These are phyloP conservation scores for Branchinecta lynchi DNA, from an alignment of 1,140 invertebrate genomes.

Conservation along the genomic window DNA sequence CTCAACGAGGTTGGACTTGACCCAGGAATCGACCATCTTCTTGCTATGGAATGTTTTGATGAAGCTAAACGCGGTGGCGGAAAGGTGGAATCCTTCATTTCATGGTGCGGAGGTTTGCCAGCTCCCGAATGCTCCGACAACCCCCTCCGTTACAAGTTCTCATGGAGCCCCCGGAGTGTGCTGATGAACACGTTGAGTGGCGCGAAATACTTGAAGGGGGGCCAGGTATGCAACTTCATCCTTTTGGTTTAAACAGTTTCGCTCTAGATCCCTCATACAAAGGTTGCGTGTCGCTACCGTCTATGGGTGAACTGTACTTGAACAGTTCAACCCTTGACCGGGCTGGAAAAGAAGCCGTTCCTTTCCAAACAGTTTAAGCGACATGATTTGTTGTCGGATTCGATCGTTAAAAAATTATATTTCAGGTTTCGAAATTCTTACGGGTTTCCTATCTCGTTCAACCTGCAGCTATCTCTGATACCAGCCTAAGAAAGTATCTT, in stretches of 20 bases:
- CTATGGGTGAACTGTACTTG: too few relatives aligned
- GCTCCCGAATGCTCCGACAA: conserved; percentile 84
- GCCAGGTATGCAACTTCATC: conserved; percentile 41
- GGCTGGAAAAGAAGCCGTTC: too few relatives aligned
- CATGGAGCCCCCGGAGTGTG: conserved; percentile 84
- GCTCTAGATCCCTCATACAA: neutral
- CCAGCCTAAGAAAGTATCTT: too few relatives aligned
- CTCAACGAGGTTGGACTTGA: conserved; percentile 93
- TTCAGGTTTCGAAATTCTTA: too few relatives aligned
- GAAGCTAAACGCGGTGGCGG: conserved; percentile 61
- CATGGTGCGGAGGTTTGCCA: conserved; percentile 80
- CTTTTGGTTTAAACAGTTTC: conserved; percentile 16
- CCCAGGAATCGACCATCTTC: conserved; percentile 92
- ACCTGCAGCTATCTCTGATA: too few relatives aligned
- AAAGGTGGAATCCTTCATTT: conserved; percentile 82
- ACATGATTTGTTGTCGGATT: too few relatives aligned
- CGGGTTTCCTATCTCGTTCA: too few relatives aligned
- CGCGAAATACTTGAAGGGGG: conserved; percentile 72
- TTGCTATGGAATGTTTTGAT: conserved; percentile 94
- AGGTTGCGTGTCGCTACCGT: too few relatives aligned
- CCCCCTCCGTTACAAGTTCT: conserved; percentile 92
- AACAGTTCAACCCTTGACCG: too few relatives aligned
- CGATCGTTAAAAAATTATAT: too few relatives aligned
- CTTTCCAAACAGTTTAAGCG: too few relatives aligned
- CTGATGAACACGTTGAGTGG: conserved; percentile 71